Percentiles rank a stretch among this genome's conserved stretches.
phyloP scores from a whole-genome alignment of 2,888 invertebrate genomes.

The Atethmia centrago region DNA sequence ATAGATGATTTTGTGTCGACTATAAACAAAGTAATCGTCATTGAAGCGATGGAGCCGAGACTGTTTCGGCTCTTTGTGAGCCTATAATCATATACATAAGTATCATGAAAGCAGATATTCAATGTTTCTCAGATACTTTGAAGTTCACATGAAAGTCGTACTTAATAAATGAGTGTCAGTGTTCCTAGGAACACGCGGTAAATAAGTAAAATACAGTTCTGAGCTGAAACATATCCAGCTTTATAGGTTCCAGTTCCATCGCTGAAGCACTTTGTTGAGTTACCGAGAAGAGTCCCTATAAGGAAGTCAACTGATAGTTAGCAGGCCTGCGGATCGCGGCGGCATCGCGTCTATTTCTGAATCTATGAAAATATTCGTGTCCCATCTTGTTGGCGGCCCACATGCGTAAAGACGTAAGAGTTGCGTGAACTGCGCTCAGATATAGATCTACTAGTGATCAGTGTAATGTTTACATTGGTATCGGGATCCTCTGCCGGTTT shows the following conservation, averaged over 20 bases:
- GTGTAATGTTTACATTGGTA: conserved; percentile 37
- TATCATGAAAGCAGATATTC: neutral
- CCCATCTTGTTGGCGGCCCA: conserved; percentile 74
- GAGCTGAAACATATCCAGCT: neutral
- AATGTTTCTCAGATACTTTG: neutral
- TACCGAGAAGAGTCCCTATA: conserved; percentile 51
- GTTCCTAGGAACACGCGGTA: neutral
- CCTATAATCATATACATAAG: neutral
- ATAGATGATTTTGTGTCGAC: neutral
- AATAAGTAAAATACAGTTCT: conserved; percentile 2
- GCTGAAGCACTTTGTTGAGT: conserved; percentile 24
- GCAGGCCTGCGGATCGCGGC: conserved; percentile 50
- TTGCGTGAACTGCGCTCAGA: conserved; percentile 25
- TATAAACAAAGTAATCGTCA: neutral
- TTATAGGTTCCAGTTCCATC: neutral
- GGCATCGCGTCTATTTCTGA: conserved; percentile 79
- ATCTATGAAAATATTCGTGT: conserved; percentile 83
- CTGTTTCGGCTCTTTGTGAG: neutral
- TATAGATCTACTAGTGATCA: conserved; percentile 49
- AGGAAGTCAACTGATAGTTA: conserved; percentile 57
- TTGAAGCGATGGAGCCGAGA: neutral
- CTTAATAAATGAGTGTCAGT: neutral
- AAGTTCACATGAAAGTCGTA: neutral
- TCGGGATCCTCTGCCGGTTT: conserved; percentile 38
- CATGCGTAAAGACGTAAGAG: conserved; percentile 62